A percentile compares a stretch with the other conserved stretches of the same genome.
phyloP scores from a whole-genome alignment of 2,797 vertebrate species.

The Tapera naevia region DNA sequence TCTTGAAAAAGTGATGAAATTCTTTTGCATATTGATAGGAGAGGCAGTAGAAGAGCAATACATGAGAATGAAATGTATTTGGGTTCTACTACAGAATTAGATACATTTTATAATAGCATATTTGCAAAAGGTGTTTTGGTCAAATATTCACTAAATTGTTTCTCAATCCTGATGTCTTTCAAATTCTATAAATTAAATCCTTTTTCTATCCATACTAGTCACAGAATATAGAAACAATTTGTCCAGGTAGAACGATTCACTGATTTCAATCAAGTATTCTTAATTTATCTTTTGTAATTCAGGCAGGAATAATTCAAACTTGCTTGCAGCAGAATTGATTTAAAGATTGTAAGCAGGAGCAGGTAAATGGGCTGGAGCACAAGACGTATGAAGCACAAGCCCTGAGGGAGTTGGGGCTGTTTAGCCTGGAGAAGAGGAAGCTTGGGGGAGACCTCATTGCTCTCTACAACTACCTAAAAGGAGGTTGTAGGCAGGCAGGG shows the following conservation, averaged over 20 bases:
- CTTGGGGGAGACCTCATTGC: no score
- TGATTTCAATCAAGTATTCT: constrained; percentile 24
- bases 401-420: no score
- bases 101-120: not conserved
- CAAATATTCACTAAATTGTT: constrained; percentile 21
- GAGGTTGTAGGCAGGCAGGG: no score
- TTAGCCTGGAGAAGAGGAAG: no score
- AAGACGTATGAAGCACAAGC: no score
- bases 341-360: not conserved
- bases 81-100: not conserved
- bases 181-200: not conserved
- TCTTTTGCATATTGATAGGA: not conserved
- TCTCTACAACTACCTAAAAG: no score
- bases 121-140: not conserved
- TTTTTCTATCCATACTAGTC: not conserved
- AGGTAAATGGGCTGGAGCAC: no score
- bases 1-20: not conserved
- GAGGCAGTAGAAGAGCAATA: not conserved
- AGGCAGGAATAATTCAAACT: constrained; percentile 23
- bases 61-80: not conserved
- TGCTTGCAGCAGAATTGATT: constrained; percentile 1
- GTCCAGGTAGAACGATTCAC: constrained; percentile 27
- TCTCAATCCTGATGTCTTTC: constrained; percentile 11
- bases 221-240: constrained; percentile 12
- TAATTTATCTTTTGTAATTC: constrained; percentile 37